These are phyloP conservation scores for Cotesia glomerata DNA, from an alignment of 1,140 invertebrate genomes.

Conservation along the genomic window DNA sequence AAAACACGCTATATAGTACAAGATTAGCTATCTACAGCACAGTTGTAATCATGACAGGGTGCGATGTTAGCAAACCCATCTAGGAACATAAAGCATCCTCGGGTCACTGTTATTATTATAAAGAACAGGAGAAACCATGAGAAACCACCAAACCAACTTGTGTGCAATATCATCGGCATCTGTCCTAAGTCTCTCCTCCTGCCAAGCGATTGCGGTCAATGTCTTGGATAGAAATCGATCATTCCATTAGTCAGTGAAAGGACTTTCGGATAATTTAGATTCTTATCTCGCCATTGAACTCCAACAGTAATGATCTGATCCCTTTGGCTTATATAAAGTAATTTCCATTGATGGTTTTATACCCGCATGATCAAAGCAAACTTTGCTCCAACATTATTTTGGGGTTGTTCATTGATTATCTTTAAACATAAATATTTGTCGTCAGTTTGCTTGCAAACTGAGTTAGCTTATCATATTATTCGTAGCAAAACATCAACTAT, in stretches of 20 bases:
- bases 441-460: too few species aligned
- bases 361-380: conserved; percentile 10
- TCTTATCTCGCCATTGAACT: conserved; percentile 5
- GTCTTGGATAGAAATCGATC: conserved; percentile 22
- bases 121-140: neutral
- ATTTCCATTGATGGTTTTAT: neutral
- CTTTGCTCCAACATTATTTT: neutral
- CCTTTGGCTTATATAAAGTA: neutral
- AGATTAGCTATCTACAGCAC: neutral
- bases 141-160: conserved; percentile 37
- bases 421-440: too few species aligned
- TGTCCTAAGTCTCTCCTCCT: conserved; percentile 29
- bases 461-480: too few species aligned
- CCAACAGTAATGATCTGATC: conserved; percentile 13
- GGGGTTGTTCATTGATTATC: neutral
- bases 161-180: conserved; percentile 37
- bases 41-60: conserved; percentile 11
- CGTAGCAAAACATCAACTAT: too few species aligned
- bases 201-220: conserved; percentile 43
- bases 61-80: conserved; percentile 8
- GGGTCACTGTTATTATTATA: neutral
- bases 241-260: neutral
- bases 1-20: neutral
- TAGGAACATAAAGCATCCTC: conserved; percentile 17
- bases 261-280: conserved; percentile 24